Evolutionary conservation across 2,888 invertebrate genomes (phyloP).

Genomic region (Chloroclysta siterata): DNA sequence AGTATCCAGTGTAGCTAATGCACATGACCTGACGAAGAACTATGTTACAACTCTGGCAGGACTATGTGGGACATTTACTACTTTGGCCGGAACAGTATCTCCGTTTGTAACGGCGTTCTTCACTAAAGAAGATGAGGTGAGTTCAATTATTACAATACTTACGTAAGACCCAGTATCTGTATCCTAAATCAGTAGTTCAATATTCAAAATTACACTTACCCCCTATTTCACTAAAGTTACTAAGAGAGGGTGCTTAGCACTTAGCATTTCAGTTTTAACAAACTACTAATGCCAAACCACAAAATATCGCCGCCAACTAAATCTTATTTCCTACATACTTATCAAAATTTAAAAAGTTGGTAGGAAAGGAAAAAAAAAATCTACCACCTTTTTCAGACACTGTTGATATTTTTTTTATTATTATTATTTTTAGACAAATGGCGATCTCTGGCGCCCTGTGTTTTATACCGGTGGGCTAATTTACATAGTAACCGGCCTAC

Average conservation of each 20-base stretch:
- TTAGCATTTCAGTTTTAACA: no score
- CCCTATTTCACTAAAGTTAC: no score
- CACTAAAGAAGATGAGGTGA: constrained; percentile 66
- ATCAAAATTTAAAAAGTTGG: no score
- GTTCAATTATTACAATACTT: background rate
- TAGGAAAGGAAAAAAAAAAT: no score
- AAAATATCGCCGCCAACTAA: no score
- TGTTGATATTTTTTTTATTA: constrained; percentile 18
- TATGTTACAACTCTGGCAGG: constrained; percentile 87
- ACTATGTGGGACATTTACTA: constrained; percentile 83
- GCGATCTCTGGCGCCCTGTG: constrained; percentile 86
- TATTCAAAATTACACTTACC: no score
- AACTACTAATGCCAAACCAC: no score
- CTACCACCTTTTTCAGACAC: no score
- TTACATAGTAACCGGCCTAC: constrained; percentile 85
- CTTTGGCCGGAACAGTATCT: constrained; percentile 86
- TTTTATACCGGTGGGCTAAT: constrained; percentile 86
- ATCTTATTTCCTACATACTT: no score
- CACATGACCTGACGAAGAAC: constrained; percentile 88
- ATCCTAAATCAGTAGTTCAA: no score
- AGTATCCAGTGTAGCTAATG: constrained; percentile 70
- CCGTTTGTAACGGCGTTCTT: constrained; percentile 86
- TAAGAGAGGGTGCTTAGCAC: no score
- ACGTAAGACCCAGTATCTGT: no score
- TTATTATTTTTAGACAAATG: constrained; percentile 80